phyloP scores from a whole-genome alignment of 1,140 invertebrate species.

The Drosophila subobscura region DNA sequence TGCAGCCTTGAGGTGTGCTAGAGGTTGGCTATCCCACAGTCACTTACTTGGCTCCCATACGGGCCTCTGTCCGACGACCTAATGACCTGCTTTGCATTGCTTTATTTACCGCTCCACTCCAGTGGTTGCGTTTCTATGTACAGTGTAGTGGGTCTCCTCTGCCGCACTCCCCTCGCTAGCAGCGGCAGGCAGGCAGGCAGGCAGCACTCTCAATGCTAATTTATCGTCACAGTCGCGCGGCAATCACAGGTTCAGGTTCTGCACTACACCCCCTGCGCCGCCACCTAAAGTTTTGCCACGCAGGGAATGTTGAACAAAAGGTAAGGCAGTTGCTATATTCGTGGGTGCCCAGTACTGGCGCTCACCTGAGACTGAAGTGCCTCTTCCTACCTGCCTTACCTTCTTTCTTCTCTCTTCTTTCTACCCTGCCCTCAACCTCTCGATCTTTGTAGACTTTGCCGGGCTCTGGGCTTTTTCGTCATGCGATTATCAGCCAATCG shows the following conservation, averaged over 20 bases:
- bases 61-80: slow-evolving; percentile 32
- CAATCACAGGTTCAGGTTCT: slow-evolving; percentile 67
- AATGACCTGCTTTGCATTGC: slow-evolving; percentile 63
- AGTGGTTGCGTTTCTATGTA: not conserved
- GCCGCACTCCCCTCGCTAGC: not conserved
- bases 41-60: slow-evolving; percentile 1
- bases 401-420: slow-evolving; percentile 3
- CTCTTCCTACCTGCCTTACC: too few species aligned
- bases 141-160: not conserved
- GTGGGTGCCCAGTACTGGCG: too few species aligned
- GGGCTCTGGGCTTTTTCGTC: slow-evolving; percentile 55
- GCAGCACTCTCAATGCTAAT: slow-evolving; percentile 65
- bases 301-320: too few species aligned
- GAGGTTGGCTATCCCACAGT: slow-evolving; percentile 1
- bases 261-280: not conserved
- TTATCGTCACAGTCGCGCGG: slow-evolving; percentile 66
- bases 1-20: slow-evolving; percentile 37
- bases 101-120: slow-evolving; percentile 35
- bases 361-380: too few species aligned
- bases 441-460: slow-evolving; percentile 49
- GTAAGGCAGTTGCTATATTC: too few species aligned
- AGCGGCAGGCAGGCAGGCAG: slow-evolving; percentile 2
- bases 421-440: not conserved
- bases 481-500: slow-evolving; percentile 81
- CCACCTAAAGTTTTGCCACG: not conserved